Base-by-base conservation (phyloP, 2,797 vertebrate genomes). In the Chloroceryle amazona region DNA sequence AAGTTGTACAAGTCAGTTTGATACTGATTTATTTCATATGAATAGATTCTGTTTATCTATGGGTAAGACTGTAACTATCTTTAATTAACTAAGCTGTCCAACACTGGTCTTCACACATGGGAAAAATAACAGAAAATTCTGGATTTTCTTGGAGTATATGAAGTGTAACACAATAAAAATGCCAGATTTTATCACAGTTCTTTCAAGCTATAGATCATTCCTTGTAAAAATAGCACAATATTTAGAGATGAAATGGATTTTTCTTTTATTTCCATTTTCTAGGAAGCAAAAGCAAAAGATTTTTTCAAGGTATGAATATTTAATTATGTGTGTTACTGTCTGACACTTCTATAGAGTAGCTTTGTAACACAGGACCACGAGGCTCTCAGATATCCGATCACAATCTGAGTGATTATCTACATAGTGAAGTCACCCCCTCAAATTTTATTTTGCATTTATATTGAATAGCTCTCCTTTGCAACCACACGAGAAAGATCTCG, bases 181-280 rank as follows among this genome's bases (percentile, higher is more conserved):
- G 13, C 35, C 86, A 82, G 70, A 85, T 89, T 92, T 94, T 84
- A 81, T 86, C 79, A 73, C 86, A 67, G 51, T 90, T 90, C 75
- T 93, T 49, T 89, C 80, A 85, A 76, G 57, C 67, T 93, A 80
- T 62, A 97, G 96, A 96, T 90, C 82, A 95, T 65, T 74, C 91
- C 80, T 46, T 89, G 42, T 82, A 95, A 94, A 87, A 84, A 78
- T 3, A 92, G 71, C 63, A 86, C 62, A 66, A 84, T 95, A 96
- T 86, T 96, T 68, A 88, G 65, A 93, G 90, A 96, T 57, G 20
- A 94, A 96, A 96, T 94, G 29, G 37, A 72, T 63, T 63, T 72
- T 73, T 63, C 49, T 63, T 83, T 39, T 28, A 66, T 87, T 95
- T 55, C 95, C 74, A 86, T 92, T 95, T 70, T 73, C 47, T 83